Conservation (phyloP, 2,797 vertebrate species). For the Hydrocynus forskahlii region DNA sequence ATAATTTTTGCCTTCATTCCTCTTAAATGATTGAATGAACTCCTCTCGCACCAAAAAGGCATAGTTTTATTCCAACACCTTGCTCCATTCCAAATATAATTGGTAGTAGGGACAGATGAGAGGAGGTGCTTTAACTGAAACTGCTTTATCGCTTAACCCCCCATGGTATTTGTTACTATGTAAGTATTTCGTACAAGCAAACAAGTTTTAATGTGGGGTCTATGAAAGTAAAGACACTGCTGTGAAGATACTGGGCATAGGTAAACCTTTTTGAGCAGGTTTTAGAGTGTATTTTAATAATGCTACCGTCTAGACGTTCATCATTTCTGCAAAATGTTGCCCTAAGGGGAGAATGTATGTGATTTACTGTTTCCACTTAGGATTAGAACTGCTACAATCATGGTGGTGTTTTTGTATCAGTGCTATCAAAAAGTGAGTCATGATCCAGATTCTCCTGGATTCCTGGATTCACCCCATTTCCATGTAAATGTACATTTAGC, state of each 20-base stretch:
- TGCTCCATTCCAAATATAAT: constrained; percentile 1
- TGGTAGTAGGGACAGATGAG: not conserved
- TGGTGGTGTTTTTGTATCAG: constrained; percentile 12
- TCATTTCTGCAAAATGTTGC: constrained; percentile 21
- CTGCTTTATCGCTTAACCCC: not conserved
- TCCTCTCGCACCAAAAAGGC: not conserved
- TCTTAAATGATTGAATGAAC: constrained; percentile 7
- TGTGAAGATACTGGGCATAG: not conserved
- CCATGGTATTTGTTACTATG: not conserved
- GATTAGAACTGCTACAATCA: not conserved
- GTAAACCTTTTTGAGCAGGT: not conserved
- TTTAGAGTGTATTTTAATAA: not conserved
- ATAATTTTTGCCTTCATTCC: constrained; percentile 28
- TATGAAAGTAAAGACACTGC: not conserved
- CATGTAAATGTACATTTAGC: constrained; percentile 22
- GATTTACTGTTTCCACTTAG: not conserved
- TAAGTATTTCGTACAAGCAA: not conserved
- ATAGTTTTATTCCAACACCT: constrained; percentile 2
- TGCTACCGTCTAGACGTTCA: not conserved
- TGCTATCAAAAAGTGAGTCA: constrained; percentile 1
- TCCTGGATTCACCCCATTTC: not conserved
- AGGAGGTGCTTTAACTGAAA: not conserved
- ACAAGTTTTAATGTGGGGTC: not conserved
- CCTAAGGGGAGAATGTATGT: constrained; percentile 13
- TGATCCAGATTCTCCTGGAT: not conserved